Percentiles rank a stretch among this genome's conserved stretches.
These are phyloP conservation scores for Malaclemys terrapin DNA, from an alignment of 2,113 vertebrate species.

Conservation along the genomic window DNA sequence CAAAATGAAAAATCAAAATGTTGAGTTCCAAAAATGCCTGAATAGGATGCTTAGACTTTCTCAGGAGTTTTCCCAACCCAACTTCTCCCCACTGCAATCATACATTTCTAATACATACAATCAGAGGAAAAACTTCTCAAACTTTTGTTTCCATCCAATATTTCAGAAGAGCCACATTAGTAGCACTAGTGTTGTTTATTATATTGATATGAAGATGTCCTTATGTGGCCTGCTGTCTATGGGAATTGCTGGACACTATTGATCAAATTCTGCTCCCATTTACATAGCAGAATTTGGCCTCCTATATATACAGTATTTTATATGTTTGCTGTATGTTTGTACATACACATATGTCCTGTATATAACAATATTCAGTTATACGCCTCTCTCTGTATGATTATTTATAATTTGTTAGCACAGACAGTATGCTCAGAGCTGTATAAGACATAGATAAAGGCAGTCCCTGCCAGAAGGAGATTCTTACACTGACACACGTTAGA, in stretches of 20 bases:
- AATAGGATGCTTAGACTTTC: not conserved
- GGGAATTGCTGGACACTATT: not conserved
- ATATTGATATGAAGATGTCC: not conserved
- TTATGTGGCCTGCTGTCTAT: not conserved
- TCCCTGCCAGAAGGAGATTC: conserved; percentile 55
- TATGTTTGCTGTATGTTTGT: conserved; percentile 63
- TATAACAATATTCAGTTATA: conserved; percentile 66
- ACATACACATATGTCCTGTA: conserved; percentile 66
- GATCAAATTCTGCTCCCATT: not conserved
- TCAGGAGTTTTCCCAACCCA: not conserved
- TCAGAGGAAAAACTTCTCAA: not conserved
- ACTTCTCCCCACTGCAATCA: too few species aligned
- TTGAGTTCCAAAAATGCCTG: conserved; percentile 17
- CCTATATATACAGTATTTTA: conserved; percentile 66
- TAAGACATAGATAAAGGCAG: conserved; percentile 62
- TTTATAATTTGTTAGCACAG: conserved; percentile 65
- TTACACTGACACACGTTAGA: conserved; percentile 46
- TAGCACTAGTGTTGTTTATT: not conserved
- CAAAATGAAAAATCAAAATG: not conserved
- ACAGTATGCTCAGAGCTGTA: conserved; percentile 66
- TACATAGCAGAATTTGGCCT: conserved; percentile 9
- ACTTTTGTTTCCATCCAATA: not conserved
- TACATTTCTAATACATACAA: too few species aligned
- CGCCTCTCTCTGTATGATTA: conserved; percentile 40
- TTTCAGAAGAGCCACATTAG: conserved; percentile 1